Evolutionary conservation across 2,888 invertebrate genomes (phyloP).

Genomic region (Endotricha flammealis): DNA sequence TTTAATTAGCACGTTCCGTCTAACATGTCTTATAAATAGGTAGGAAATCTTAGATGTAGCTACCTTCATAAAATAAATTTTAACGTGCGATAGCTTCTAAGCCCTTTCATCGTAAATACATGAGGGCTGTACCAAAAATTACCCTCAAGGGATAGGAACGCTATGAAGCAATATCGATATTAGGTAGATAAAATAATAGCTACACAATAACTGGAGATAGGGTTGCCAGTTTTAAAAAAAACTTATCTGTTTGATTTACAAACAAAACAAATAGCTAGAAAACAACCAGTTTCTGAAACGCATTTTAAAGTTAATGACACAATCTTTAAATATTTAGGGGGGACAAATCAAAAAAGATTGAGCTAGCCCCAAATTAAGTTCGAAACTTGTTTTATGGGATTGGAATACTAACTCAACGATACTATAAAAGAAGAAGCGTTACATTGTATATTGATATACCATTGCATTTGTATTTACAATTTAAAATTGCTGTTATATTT

Average conservation of each 20-base stretch:
- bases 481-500: too few species aligned
- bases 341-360: background rate
- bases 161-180: constrained; percentile 50
- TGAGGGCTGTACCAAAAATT: constrained; percentile 51
- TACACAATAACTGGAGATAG: too few species aligned
- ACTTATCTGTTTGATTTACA: too few species aligned
- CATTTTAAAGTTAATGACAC: too few species aligned
- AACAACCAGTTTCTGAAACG: too few species aligned
- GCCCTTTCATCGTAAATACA: constrained; percentile 52
- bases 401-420: too few species aligned
- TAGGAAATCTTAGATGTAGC: background rate
- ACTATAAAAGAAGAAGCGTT: too few species aligned
- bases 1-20: background rate
- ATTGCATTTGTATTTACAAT: too few species aligned
- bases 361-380: background rate
- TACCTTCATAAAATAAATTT: constrained; percentile 45
- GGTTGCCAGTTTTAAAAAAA: too few species aligned
- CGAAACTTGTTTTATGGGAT: too few species aligned
- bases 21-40: background rate
- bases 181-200: constrained; percentile 44
- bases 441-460: too few species aligned
- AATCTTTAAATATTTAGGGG: background rate
- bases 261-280: too few species aligned
- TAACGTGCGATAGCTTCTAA: constrained; percentile 55
- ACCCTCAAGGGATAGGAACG: constrained; percentile 43